Percentiles rank a stretch among this genome's conserved stretches.
Conservation (phyloP, 2,113 vertebrate species). For the Corythornis madagascariensis region DNA sequence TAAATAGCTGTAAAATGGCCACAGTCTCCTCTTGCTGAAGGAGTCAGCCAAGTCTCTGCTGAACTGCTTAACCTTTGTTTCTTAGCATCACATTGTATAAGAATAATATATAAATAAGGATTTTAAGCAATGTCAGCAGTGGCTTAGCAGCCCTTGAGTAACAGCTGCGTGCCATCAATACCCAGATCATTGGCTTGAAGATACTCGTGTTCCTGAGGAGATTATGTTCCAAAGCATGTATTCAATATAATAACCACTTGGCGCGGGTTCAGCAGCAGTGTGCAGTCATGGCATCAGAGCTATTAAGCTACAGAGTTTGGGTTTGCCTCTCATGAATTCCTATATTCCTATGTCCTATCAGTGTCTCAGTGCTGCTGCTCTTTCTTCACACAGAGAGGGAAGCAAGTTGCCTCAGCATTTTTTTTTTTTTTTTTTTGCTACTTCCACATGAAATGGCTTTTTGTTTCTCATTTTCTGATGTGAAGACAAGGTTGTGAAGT, state of each 20-base stretch:
- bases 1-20: background rate
- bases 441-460: background rate
- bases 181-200: background rate
- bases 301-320: background rate
- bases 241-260: background rate
- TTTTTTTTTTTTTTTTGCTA: too few relatives aligned
- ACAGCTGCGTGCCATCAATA: background rate
- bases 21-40: background rate
- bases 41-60: background rate
- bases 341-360: accelerated
- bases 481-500: background rate
- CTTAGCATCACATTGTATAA: background rate
- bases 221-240: background rate
- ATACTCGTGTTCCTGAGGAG: background rate
- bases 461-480: constrained; percentile 23
- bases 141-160: background rate
- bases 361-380: background rate
- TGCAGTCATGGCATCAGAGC: background rate
- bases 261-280: background rate
- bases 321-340: background rate
- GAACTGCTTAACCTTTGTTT: background rate
- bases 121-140: too few relatives aligned
- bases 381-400: accelerated
- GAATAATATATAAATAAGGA: background rate
- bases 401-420: background rate